Conservation (phyloP, 2,113 vertebrate genomes). For the Perca flavescens region DNA sequence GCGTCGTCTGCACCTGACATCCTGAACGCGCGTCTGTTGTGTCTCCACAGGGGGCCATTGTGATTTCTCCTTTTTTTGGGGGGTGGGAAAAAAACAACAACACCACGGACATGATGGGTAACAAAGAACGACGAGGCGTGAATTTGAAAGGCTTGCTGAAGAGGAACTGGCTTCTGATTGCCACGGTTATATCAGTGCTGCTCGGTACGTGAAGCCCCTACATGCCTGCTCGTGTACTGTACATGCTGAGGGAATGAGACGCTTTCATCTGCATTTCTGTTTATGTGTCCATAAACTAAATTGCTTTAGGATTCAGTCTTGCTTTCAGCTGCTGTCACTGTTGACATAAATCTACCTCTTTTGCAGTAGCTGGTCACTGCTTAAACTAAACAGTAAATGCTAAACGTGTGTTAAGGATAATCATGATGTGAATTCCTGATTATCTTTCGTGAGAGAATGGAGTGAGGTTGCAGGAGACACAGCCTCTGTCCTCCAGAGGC, state of each 20-base stretch:
- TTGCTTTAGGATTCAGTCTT: background rate
- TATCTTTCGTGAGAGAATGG: no score
- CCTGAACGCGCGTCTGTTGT: conserved; percentile 30
- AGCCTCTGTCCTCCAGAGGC: conserved; percentile 31
- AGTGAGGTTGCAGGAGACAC: conserved; percentile 7
- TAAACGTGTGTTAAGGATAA: background rate
- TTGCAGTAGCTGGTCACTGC: conserved; percentile 19
- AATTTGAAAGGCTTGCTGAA: conserved; percentile 84
- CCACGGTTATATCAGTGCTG: conserved; percentile 90
- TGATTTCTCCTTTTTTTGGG: background rate
- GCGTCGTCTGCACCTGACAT: conserved; percentile 51
- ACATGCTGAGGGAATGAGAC: conserved; percentile 16
- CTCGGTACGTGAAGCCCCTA: conserved; percentile 86
- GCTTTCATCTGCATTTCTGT: conserved; percentile 8
- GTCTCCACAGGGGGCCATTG: conserved; percentile 41
- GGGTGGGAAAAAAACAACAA: background rate
- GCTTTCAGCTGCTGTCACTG: conserved; percentile 19
- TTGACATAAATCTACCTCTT: conserved; percentile 43
- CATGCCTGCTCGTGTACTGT: conserved; percentile 32
- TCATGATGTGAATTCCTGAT: background rate
- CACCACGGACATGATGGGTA: conserved; percentile 84
- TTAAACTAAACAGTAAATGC: background rate
- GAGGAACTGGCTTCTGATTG: conserved; percentile 92
- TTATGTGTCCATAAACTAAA: background rate
- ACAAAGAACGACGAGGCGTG: conserved; percentile 78